Evolutionary conservation across 2,797 vertebrate genomes (phyloP), one percentile per base, ranked within the genome.

Genomic region (Meda fulgida): DNA sequence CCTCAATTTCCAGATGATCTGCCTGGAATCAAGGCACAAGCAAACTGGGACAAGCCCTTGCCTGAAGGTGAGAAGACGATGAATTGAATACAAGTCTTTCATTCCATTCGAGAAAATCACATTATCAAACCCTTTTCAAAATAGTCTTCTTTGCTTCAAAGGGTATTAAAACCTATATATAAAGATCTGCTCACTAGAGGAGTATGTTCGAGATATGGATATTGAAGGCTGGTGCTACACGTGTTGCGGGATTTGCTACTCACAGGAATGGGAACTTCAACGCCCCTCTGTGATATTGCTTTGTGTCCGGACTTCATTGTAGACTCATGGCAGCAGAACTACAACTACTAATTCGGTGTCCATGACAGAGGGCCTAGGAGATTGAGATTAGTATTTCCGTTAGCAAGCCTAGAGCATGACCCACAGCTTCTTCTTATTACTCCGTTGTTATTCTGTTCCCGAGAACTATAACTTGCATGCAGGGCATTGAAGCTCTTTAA

Each of bases 31-130:
- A 79, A 63, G 43, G 67, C 76, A 79, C 29, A 3, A 73, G 36
- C 55, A 38, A 85, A 85, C 84, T 85, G 67, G 84, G 76, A 85
- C 84, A 65, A 80, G 84, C 77, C 76, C 84, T 85, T 85, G 84
- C 84, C 84, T 85, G 84, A 80, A 84, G 75, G 75, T 78, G 66
- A 78, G 75, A 77, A 84, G 76, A 80, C 77, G 29, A 55, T 69
- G 11, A 80, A 72, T 60, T 71, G 11, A 77, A 71, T 43, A 58
- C 53, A 85, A 79, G 31, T 78, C 83, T 46, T 85, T 85, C 67
- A 80, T 72, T 51, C 51, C 67, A 73, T 85, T 84, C 26, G 23
- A n/a, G 21, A 21, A 84, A 78, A 77, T 83, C 70, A 65, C 40
- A 83, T 73, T 16, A 13, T 21, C 7, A 21, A 82, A 48, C 60